Conservation (phyloP, 1,140 invertebrate genomes). For the Oryzaephilus surinamensis region DNA sequence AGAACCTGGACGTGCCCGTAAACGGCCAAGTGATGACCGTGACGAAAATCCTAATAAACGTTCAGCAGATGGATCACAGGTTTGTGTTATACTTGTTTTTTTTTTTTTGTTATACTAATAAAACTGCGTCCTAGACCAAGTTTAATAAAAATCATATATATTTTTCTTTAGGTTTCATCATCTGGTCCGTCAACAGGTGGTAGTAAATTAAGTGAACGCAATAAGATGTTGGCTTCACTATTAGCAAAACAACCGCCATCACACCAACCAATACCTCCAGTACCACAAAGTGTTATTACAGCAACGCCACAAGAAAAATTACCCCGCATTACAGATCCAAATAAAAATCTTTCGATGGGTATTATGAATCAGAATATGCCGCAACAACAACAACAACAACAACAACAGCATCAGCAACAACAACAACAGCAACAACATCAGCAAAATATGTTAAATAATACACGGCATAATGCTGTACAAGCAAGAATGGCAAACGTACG, state of each 20-base stretch:
- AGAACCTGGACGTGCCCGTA: conserved; percentile 45
- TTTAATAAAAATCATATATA: background rate
- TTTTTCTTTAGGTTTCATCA: conserved; percentile 37
- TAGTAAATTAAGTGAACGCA: conserved; percentile 67
- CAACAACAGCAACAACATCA: conserved; percentile 22
- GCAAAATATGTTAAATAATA: too few species aligned
- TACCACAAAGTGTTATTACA: conserved; percentile 52
- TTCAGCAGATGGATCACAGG: conserved; percentile 40
- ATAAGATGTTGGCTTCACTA: conserved; percentile 76
- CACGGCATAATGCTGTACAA: too few species aligned
- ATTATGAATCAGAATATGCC: conserved; percentile 33
- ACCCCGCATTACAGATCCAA: conserved; percentile 35
- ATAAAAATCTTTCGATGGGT: conserved; percentile 31
- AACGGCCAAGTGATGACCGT: conserved; percentile 56
- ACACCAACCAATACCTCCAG: conserved; percentile 53
- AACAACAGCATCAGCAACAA: conserved; percentile 20
- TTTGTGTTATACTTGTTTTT: too few species aligned
- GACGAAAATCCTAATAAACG: conserved; percentile 47
- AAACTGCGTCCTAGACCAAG: too few species aligned
- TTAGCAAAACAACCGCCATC: conserved; percentile 68
- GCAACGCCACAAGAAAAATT: conserved; percentile 54
- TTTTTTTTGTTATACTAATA: background rate
- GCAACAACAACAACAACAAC: conserved; percentile 17
- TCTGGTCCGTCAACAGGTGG: conserved; percentile 36
- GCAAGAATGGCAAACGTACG: too few species aligned